Conservation (phyloP, 2,113 vertebrate species). For the Connochaetes taurinus region DNA sequence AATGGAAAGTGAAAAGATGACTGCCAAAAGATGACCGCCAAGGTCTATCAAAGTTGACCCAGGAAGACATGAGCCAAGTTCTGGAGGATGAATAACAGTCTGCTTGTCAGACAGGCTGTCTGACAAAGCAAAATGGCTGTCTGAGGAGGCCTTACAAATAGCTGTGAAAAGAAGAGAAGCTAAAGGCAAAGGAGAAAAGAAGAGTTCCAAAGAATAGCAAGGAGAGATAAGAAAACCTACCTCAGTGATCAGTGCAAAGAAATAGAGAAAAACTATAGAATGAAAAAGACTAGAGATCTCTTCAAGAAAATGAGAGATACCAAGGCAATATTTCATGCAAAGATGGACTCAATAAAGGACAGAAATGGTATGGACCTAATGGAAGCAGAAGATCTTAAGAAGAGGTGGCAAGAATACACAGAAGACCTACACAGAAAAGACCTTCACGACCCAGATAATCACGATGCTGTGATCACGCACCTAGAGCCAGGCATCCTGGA, state of each 20-base stretch:
- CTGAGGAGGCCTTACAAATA: background rate
- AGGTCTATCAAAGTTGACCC: background rate
- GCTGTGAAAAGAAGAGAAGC: background rate
- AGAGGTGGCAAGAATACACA: background rate
- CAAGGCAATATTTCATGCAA: background rate
- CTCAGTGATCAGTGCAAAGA: background rate
- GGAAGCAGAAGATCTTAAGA: background rate
- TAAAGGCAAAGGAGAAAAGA: background rate
- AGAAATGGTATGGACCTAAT: background rate
- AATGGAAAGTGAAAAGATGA: background rate
- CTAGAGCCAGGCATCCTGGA: background rate
- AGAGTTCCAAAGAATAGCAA: background rate
- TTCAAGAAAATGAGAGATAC: background rate
- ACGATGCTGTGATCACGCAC: background rate
- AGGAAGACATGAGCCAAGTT: background rate
- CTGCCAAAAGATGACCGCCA: background rate
- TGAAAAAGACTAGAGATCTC: background rate
- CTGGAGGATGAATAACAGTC: background rate
- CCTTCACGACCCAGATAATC: background rate
- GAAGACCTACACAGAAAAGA: background rate
- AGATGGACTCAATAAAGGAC: background rate
- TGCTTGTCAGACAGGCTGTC: background rate
- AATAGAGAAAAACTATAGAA: background rate
- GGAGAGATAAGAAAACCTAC: background rate
- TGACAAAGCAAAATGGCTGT: background rate